These are phyloP conservation scores for Taenioides sp. DNA, from an alignment of 2,797 vertebrate genomes.

Conservation along the genomic window DNA sequence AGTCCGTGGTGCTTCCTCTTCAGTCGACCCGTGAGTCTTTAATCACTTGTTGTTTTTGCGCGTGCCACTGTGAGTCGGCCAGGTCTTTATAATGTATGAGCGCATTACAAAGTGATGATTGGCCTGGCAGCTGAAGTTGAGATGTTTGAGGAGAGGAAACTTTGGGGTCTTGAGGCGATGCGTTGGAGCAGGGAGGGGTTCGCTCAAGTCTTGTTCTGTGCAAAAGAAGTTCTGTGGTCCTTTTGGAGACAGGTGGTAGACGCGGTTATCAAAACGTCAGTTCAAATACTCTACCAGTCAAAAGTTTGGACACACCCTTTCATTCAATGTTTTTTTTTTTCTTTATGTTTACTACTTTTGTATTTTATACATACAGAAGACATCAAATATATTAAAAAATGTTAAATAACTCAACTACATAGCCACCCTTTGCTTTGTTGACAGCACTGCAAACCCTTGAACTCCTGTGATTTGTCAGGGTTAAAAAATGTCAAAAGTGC, in stretches of 20 bases:
- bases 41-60: constrained; percentile 75
- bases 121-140: constrained; percentile 63
- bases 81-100: constrained; percentile 74
- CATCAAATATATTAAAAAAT: too few species aligned
- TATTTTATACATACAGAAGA: too few species aligned
- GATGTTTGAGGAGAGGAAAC: constrained; percentile 40
- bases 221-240: constrained; percentile 3
- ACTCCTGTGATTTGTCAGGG: too few species aligned
- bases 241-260: constrained; percentile 22
- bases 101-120: constrained; percentile 74
- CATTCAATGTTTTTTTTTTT: too few species aligned
- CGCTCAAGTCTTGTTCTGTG: constrained; percentile 5
- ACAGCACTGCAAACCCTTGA: too few species aligned
- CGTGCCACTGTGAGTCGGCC: constrained; percentile 66
- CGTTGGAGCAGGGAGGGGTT: neutral
- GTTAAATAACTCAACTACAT: too few species aligned
- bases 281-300: too few species aligned
- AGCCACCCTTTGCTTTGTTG: too few species aligned
- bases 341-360: too few species aligned
- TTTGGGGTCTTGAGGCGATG: constrained; percentile 26
- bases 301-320: too few species aligned
- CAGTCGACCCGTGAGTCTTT: constrained; percentile 67
- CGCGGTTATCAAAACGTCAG: neutral
- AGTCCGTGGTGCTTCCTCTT: constrained; percentile 71
- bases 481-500: too few species aligned